phyloP scores from a whole-genome alignment of 2,113 vertebrate species.

The Caranx melampygus region DNA sequence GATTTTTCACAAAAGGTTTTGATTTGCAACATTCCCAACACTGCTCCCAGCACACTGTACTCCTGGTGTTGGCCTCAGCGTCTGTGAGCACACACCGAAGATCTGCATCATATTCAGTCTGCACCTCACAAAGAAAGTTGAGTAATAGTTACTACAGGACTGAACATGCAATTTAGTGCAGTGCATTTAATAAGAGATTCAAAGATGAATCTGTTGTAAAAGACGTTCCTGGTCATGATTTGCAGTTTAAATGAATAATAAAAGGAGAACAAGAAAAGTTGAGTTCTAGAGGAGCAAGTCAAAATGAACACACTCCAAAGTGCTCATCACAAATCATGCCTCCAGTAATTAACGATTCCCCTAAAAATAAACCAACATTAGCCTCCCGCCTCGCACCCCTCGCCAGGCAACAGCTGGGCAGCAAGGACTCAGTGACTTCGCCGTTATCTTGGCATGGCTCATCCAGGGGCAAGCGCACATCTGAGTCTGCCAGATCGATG shows the following conservation, averaged over 20 bases:
- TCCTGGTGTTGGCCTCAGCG: neutral
- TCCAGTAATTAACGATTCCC: conserved; percentile 76
- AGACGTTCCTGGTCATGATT: neutral
- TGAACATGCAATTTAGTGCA: too few species aligned
- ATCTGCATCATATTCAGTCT: neutral
- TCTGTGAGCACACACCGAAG: neutral
- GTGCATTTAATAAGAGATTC: too few species aligned
- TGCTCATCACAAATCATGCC: conserved; percentile 54
- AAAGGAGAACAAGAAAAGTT: conserved; percentile 5
- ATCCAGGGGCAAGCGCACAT: conserved; percentile 31
- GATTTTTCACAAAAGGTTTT: neutral
- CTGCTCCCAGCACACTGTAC: neutral
- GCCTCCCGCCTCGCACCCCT: conserved; percentile 76
- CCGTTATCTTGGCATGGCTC: conserved; percentile 69
- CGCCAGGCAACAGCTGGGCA: conserved; percentile 82
- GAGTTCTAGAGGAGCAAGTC: conserved; percentile 36
- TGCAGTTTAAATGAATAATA: neutral
- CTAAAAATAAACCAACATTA: conserved; percentile 86
- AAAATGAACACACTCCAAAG: conserved; percentile 24
- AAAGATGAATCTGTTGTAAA: too few species aligned
- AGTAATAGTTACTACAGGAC: too few species aligned
- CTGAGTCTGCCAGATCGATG: conserved; percentile 68
- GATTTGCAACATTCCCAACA: neutral
- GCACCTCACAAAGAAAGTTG: too few species aligned
- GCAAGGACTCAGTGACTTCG: conserved; percentile 80